Base-by-base conservation (phyloP, 1,140 invertebrate species). In the Theocolax elegans region DNA sequence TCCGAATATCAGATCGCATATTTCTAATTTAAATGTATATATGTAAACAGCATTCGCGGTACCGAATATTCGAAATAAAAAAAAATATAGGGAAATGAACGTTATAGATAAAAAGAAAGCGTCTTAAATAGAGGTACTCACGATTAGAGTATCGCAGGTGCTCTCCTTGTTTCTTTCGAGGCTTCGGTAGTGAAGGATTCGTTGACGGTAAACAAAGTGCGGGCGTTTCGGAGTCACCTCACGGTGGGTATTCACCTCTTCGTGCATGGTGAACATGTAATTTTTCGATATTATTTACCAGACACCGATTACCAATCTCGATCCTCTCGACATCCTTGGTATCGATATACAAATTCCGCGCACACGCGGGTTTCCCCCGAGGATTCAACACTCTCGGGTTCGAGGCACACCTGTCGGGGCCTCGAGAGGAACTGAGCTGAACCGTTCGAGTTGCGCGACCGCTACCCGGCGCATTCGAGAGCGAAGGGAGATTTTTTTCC, bases 91-190 rank as follows among this genome's bases (percentile, higher is more conserved):
- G 54, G 71, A 56, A 38, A 58, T 21, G 13, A 49, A 49, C 40
- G 40, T 6, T 46, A 7, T n/a, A n/a, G n/a, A n/a, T n/a, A n/a
- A n/a, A n/a, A n/a, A n/a, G n/a, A n/a, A n/a, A n/a, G n/a, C n/a
- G n/a, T n/a, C n/a, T n/a, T n/a, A n/a, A n/a, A n/a, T n/a, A n/a
- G n/a, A n/a, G n/a, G 13, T 59, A 67, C 65, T 67, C 54, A 67
- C 65, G 27, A 21, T 51, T 56, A 31, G 51, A 23, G 31, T 23
- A 31, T 59, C 25, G 58, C 51, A 31, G 63, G 49, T 31, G 27
- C 44, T 67, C 60, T 67, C 19, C 67, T 48, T 46, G 51, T 35
- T 38, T 51, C 17, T 69, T 73, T 76, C 65, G 54, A 49, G 62
- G 59, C 38, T 12, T 13, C 13, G 19, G 13, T 40, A 46, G 56